Percentiles rank a stretch among this genome's conserved stretches.
Conservation (phyloP, 1,140 invertebrate genomes). For the Dendroctonus valens region DNA sequence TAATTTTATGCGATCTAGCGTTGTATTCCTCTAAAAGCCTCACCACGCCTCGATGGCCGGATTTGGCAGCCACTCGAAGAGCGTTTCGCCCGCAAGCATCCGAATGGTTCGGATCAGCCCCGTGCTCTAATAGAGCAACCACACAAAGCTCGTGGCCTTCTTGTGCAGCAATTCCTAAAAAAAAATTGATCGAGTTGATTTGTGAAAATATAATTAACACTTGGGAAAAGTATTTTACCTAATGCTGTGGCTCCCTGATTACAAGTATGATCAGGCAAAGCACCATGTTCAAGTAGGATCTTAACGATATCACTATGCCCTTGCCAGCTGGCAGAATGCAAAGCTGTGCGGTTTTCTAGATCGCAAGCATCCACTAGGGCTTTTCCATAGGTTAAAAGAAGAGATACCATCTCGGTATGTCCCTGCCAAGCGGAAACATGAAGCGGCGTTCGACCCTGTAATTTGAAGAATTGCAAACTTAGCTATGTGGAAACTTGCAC, state of each 20-base stretch:
- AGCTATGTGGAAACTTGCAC: not conserved
- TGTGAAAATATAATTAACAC: not conserved
- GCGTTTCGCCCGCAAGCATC: slow-evolving; percentile 86
- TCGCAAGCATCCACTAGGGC: slow-evolving; percentile 88
- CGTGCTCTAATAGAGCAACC: slow-evolving; percentile 77
- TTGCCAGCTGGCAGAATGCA: slow-evolving; percentile 95
- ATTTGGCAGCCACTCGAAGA: slow-evolving; percentile 74
- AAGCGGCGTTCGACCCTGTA: slow-evolving; percentile 77
- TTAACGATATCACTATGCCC: slow-evolving; percentile 83
- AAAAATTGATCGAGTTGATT: not conserved
- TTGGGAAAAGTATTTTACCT: slow-evolving; percentile 50
- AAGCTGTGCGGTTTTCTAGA: slow-evolving; percentile 82
- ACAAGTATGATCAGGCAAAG: slow-evolving; percentile 85
- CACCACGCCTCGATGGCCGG: slow-evolving; percentile 71
- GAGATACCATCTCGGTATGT: slow-evolving; percentile 86
- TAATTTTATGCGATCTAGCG: slow-evolving; percentile 41
- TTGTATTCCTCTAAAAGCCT: slow-evolving; percentile 62
- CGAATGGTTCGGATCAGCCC: slow-evolving; percentile 88
- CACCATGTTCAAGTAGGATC: slow-evolving; percentile 74
- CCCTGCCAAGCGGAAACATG: slow-evolving; percentile 95
- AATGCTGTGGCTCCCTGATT: slow-evolving; percentile 92
- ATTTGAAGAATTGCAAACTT: slow-evolving; percentile 10
- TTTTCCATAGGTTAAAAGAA: slow-evolving; percentile 71
- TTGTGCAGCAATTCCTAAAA: slow-evolving; percentile 73
- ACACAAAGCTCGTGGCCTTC: slow-evolving; percentile 93